These are phyloP conservation scores for Diadromus collaris DNA, from an alignment of 2,888 invertebrate genomes.

Conservation along the genomic window DNA sequence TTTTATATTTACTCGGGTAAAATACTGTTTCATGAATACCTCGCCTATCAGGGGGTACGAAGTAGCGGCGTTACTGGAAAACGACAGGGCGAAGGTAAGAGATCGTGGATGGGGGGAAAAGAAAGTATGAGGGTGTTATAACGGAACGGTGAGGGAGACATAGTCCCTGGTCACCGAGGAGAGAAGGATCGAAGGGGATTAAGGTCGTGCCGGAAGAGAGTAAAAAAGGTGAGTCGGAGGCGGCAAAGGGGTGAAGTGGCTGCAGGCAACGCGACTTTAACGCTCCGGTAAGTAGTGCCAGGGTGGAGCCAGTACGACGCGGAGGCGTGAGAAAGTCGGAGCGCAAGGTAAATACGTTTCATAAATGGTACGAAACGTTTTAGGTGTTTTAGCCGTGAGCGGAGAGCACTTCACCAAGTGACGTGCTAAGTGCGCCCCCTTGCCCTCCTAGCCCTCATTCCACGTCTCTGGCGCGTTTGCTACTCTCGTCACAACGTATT, in stretches of 20 bases:
- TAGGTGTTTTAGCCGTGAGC: slow-evolving; percentile 70
- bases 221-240: slow-evolving; percentile 47
- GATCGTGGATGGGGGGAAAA: not conserved
- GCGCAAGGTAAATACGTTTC: slow-evolving; percentile 69
- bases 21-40: not conserved
- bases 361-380: slow-evolving; percentile 73
- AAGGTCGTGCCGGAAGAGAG: slow-evolving; percentile 55
- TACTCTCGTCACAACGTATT: slow-evolving; percentile 71
- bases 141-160: not conserved
- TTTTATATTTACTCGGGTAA: not conserved
- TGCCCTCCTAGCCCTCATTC: slow-evolving; percentile 38
- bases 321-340: slow-evolving; percentile 51
- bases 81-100: not conserved
- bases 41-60: not conserved
- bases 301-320: not conserved
- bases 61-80: not conserved
- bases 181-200: slow-evolving; percentile 53
- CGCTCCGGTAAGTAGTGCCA: slow-evolving; percentile 9
- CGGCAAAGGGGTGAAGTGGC: slow-evolving; percentile 46
- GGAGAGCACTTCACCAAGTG: slow-evolving; percentile 66
- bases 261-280: slow-evolving; percentile 40
- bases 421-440: slow-evolving; percentile 70
- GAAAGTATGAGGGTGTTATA: not conserved
- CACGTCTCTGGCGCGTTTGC: slow-evolving; percentile 42
- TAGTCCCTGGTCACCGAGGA: not conserved